Base-by-base conservation (phyloP, 2,113 vertebrate species). In the Indicator maculatus region DNA sequence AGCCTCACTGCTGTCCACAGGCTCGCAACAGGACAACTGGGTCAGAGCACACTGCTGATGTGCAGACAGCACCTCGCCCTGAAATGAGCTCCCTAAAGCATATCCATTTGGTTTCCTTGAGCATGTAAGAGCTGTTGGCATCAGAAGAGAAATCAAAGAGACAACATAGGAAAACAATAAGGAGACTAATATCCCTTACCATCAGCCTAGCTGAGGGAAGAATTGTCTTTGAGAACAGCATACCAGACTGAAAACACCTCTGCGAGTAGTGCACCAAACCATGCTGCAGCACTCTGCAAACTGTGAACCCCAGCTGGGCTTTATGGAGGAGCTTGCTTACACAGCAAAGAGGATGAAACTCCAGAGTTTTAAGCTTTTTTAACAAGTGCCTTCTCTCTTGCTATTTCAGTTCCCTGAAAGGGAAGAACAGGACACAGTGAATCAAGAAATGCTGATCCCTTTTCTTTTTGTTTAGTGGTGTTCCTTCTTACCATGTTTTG, bases 31-130 rank as follows among this genome's bases (percentile, higher is more conserved):
- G 17, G 26, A n/a, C 58, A 44, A 44, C 24, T 21, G 56, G 6
- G 36, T 39, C 41, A 76, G 27, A 55, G n/a, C 5, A 24, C 19
- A 11, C 0, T 0, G 3, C 2, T 1, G 1, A 31, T 11, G 21
- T 41, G 12, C 52, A 52, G 18, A 28, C 1, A 38, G 36, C 4
- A 36, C 4, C 31, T 33, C 61, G 12, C 41, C 66, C 70, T 52
- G 55, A 67, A 70, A 63, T 27, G 61, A 58, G 26, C 8, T 72
- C 21, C 39, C 63, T 50, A 60, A 82, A 85, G 3, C 33, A 47
- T 8, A 11, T 2, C 2, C 10, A 16, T 58, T 45, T 24, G 8
- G 36, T 74, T 44, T 81, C 26, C 55, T 69, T 24, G 9, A 72
- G 31, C 8, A 5, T 18, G 63, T 27, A 71, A 75, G 53, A 60